Conservation (phyloP, 2,797 vertebrate genomes). For the Otus scops region DNA sequence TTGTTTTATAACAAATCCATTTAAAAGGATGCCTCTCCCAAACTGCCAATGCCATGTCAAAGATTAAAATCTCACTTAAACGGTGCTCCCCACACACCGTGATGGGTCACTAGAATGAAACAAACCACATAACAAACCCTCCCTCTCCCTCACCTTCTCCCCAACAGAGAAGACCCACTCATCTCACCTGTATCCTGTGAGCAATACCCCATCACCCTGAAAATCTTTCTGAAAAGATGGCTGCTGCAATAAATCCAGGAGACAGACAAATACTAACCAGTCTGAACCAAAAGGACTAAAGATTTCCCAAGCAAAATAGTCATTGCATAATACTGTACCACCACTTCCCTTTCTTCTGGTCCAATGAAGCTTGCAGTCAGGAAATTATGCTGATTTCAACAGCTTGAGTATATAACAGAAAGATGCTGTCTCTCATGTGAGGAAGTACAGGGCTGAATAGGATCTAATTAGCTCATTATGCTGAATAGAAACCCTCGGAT, state of each 20-base stretch:
- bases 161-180: background rate
- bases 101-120: fast-evolving
- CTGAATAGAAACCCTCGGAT: background rate
- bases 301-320: background rate
- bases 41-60: background rate
- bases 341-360: background rate
- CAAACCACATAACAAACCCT: background rate
- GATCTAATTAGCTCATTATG: background rate
- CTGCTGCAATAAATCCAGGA: background rate
- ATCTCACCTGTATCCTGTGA: background rate
- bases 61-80: background rate
- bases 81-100: fast-evolving
- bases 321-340: background rate
- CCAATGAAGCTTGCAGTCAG: background rate
- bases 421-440: background rate
- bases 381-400: background rate
- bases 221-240: background rate
- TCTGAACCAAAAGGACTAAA: background rate
- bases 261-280: background rate
- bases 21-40: background rate
- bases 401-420: background rate
- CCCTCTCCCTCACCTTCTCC: background rate
- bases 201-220: background rate
- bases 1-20: background rate
- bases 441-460: background rate